Evolutionary conservation across 2,888 invertebrate genomes (phyloP).

Genomic region (Scaptomyza caliginosa): DNA sequence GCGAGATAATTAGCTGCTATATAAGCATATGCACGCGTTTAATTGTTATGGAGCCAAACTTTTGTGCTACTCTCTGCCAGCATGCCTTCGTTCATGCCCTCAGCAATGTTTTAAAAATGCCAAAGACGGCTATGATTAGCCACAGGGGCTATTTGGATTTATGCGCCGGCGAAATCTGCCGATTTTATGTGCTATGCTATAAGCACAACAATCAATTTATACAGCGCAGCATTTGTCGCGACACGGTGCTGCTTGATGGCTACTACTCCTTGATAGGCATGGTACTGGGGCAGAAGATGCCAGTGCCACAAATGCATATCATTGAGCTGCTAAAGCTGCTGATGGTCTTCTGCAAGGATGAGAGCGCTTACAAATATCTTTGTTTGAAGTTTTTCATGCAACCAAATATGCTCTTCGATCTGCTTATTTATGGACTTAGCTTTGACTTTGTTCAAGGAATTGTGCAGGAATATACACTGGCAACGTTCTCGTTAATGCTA

Average conservation of each 20-base stretch:
- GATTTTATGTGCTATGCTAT: conserved; percentile 75
- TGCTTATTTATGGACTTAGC: conserved; percentile 62
- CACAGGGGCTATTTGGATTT: conserved; percentile 53
- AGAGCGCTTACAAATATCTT: conserved; percentile 63
- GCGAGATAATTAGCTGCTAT: conserved; percentile 72
- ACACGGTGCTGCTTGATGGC: conserved; percentile 62
- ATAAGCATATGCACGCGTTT: conserved; percentile 64
- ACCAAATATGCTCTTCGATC: conserved; percentile 52
- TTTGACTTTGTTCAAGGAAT: conserved; percentile 4
- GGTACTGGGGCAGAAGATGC: conserved; percentile 23
- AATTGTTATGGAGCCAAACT: conserved; percentile 50
- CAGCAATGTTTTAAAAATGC: conserved; percentile 72
- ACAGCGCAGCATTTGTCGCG: conserved; percentile 77
- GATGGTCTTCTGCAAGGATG: conserved; percentile 74
- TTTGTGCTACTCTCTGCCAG: conserved; percentile 57
- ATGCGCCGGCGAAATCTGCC: conserved; percentile 75
- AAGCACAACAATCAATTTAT: conserved; percentile 64
- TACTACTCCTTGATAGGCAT: conserved; percentile 49
- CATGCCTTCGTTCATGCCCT: conserved; percentile 68
- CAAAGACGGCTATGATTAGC: conserved; percentile 5
- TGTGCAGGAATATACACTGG: conserved; percentile 66
- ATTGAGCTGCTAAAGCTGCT: conserved; percentile 63
- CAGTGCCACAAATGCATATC: conserved; percentile 14
- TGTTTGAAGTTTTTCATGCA: conserved; percentile 26
- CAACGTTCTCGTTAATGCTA: conserved; percentile 62